Evolutionary conservation across 2,888 invertebrate genomes (phyloP), one percentile per base, ranked within the genome.

Genomic region (Folsomia manolachei): DNA sequence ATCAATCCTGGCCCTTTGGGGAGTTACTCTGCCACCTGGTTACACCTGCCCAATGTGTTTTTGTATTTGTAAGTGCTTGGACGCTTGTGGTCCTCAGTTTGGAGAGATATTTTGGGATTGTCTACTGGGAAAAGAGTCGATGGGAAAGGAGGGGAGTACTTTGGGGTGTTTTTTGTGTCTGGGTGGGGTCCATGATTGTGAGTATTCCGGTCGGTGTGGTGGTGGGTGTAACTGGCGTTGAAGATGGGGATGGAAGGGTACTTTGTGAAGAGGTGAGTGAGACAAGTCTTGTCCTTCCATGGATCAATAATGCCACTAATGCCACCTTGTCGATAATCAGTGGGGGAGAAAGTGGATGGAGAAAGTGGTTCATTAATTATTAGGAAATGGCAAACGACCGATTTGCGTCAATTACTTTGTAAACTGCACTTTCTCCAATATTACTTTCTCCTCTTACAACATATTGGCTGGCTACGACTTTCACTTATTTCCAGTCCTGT

Each of bases 41-140:
- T 91, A 75, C 86, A 92, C 78, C 78, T 9, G 77, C 77, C 27
- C 78, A 80, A 69, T 78, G 79, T 1, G 78, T 83, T 14, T 80
- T 82, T 26, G 82, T 83, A 19, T 82, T 83, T 53, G 91, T 95
- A 72, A 93, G 93, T 82, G 93, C 95, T 1, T 95, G 95, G 83
- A 95, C 95, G 0, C 84, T 96, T 81, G 90, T 95, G 27, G 94
- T 94, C 52, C 94, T 96, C 82, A 94, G 94, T 79, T 88, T 94
- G 70, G 95, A 96, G 85, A 88, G 95, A 21, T 96, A 93, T 82
- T 89, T 93, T 83, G 94, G 93, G 67, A 95, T 96, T 75, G 90
- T 95, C 88, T 91, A 92, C 86, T 95, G 95, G 0, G 83, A 96
- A 69, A 87, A 90, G 79, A 94, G 93, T 0, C 87, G 94, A 53